Evolutionary conservation across 2,113 vertebrate species (phyloP), one percentile per base, ranked within the genome.

Genomic region (Agapornis roseicollis): DNA sequence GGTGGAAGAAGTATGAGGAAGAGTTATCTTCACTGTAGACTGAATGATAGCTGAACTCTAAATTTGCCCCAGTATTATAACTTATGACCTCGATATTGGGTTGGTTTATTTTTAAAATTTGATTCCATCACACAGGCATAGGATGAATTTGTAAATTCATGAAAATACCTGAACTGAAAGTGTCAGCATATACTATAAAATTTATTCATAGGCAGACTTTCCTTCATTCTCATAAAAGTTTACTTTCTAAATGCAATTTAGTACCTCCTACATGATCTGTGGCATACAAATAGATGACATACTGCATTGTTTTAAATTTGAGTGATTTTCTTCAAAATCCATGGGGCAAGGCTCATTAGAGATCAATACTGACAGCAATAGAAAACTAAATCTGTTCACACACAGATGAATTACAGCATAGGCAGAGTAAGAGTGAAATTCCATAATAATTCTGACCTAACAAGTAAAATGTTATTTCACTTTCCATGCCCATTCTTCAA

Each of bases 401-500:
- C 50, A 79, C 17, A 76, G 66, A 89, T 83, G n/a, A 96, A 93
- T 88, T 88, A 90, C 69, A 85, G 79, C 79, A 85, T 3, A 17
- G 27, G 35, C 74, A 93, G 46, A 63, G 50, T 42, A 94, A 73
- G 74, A 85, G 46, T 72, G 93, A 70, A 91, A 95, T 85, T 94
- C 71, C 82, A 78, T 58, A 94, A 77, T 80, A 95, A 88, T 96
- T 90, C 85, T 88, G 80, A 83, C 73, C 79, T 89, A 97, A 89
- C 79, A 95, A 74, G 72, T 76, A 90, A 94, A 95, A 93, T 74
- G 83, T 79, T 95, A 89, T 80, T 95, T 86, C 64, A 79, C 33
- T 86, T 94, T 90, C 93, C 80, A 65, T 83, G 80, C 19, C 56
- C 76, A 96, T 95, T 94, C 91, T 78, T 95, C 85, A 97, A 33